phyloP scores from a whole-genome alignment of 2,888 invertebrate genomes.

The Thecocarcelia acutangulata region DNA sequence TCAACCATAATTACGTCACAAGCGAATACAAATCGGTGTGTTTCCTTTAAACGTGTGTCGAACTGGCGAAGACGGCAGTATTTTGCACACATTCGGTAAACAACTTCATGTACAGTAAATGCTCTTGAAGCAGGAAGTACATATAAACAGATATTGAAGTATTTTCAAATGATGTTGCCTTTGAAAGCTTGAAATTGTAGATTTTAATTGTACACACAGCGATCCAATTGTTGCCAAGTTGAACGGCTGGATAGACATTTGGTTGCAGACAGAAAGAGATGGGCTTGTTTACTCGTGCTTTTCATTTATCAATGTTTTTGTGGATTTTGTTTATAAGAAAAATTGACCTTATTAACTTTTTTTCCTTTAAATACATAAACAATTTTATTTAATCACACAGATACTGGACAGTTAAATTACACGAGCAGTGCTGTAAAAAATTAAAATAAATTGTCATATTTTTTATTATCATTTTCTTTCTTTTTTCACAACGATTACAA shows the following conservation, averaged over 20 bases:
- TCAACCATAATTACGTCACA: slow-evolving; percentile 39
- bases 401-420: slow-evolving; percentile 8
- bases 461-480: background rate
- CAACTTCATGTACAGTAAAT: background rate
- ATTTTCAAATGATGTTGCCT: background rate
- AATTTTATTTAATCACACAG: slow-evolving; percentile 40
- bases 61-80: background rate
- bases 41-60: background rate
- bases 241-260: background rate
- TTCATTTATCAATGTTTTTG: slow-evolving; percentile 41
- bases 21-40: background rate
- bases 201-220: slow-evolving; percentile 21
- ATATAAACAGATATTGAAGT: background rate
- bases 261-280: background rate
- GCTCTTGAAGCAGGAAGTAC: background rate
- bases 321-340: slow-evolving; percentile 41
- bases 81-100: slow-evolving; percentile 6
- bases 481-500: too few species aligned
- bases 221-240: slow-evolving; percentile 13
- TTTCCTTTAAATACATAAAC: slow-evolving; percentile 27
- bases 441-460: background rate
- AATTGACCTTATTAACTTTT: slow-evolving; percentile 51
- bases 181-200: background rate
- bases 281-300: slow-evolving; percentile 16
- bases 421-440: background rate